These are phyloP conservation scores for Columba janthina DNA, from an alignment of 2,113 vertebrate species.

Conservation along the genomic window DNA sequence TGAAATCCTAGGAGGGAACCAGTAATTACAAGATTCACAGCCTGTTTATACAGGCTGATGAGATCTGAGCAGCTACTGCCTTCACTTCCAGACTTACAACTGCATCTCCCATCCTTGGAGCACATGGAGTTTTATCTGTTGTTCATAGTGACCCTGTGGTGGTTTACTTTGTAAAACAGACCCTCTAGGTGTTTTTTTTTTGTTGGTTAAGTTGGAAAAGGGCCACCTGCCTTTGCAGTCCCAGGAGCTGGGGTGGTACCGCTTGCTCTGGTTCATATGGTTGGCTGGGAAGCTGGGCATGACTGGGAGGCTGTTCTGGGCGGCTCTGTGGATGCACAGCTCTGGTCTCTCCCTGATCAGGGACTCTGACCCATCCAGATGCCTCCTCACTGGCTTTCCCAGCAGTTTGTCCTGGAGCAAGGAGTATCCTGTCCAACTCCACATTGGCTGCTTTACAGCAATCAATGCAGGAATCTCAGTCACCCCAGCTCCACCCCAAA, in stretches of 20 bases:
- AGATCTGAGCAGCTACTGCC: neutral
- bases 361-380: too few species aligned
- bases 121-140: neutral
- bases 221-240: neutral
- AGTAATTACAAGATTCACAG: conserved; percentile 2
- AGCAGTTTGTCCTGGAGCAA: too few species aligned
- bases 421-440: too few species aligned
- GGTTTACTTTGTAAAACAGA: neutral
- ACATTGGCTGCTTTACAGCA: too few species aligned
- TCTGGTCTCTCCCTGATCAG: neutral
- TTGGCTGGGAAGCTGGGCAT: neutral
- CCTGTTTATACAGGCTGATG: conserved; percentile 25
- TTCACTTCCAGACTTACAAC: neutral
- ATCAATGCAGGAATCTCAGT: too few species aligned
- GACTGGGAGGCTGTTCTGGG: neutral
- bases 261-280: neutral
- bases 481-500: too few species aligned
- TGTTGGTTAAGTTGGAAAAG: neutral
- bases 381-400: too few species aligned
- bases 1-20: conserved; percentile 32
- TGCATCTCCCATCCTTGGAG: neutral
- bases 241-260: neutral
- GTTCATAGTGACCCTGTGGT: neutral
- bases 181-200: neutral
- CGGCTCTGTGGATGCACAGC: neutral